A percentile compares a stretch with the other conserved stretches of the same genome.
Conservation (phyloP, 2,113 vertebrate species). For the Microtus pennsylvanicus region DNA sequence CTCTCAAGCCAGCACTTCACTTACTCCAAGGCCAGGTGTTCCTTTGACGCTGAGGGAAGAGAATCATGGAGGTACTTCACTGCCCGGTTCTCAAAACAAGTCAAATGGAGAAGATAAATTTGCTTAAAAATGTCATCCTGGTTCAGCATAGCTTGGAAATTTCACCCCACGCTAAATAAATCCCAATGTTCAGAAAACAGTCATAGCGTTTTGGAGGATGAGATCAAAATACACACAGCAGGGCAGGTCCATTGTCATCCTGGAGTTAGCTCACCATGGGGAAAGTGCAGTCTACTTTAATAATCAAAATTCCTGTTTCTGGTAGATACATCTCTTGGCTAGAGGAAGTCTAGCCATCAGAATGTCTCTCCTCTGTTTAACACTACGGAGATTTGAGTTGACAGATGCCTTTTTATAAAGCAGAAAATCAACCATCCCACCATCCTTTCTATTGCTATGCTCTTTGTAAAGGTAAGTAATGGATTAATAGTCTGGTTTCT, state of each 20-base stretch:
- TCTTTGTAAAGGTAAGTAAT: slow-evolving; percentile 30
- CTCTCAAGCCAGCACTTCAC: not conserved
- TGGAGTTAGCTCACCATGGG: not conserved
- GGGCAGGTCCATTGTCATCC: not conserved
- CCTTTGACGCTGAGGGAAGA: not conserved
- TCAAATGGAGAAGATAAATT: not conserved
- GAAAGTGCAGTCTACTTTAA: not conserved
- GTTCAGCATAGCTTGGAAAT: slow-evolving; percentile 33
- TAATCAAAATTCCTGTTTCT: not conserved
- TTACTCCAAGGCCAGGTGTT: not conserved
- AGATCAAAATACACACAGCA: not conserved
- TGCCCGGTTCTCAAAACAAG: not conserved
- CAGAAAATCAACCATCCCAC: slow-evolving; percentile 5
- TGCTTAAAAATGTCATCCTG: not conserved
- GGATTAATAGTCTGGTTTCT: slow-evolving; percentile 63
- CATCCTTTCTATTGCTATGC: not conserved
- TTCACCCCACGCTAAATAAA: not conserved
- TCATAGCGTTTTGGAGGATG: not conserved
- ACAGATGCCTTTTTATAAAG: slow-evolving; percentile 51
- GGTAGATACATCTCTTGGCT: not conserved
- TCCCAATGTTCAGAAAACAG: slow-evolving; percentile 9
- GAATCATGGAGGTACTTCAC: not conserved
- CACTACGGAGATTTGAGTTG: not conserved
- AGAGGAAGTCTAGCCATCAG: not conserved
- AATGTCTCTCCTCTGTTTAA: not conserved